Conservation (phyloP, 1,140 invertebrate species). For the Lepidurus couesii region DNA sequence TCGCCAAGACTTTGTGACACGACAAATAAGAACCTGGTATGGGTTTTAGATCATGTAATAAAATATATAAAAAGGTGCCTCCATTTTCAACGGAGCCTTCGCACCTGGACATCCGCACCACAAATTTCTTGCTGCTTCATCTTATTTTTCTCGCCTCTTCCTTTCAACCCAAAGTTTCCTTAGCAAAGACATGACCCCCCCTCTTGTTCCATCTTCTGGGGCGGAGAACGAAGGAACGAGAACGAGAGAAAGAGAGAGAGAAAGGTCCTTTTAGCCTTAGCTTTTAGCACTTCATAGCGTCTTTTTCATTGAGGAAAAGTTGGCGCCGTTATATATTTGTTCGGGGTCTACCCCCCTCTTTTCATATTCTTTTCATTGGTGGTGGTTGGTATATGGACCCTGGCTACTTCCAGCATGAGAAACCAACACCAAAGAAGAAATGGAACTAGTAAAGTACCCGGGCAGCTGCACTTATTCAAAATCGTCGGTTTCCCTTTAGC, state of each 20-base stretch:
- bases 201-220: neutral
- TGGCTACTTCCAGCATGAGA: neutral
- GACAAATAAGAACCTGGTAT: neutral
- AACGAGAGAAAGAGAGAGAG: neutral
- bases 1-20: neutral
- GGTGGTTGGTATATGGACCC: neutral
- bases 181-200: neutral
- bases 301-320: neutral
- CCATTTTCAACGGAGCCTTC: neutral
- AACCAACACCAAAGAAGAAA: neutral
- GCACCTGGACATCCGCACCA: constrained; percentile 14
- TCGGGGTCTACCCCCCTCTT: neutral
- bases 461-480: constrained; percentile 21
- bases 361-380: neutral
- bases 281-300: neutral
- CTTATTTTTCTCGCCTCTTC: constrained; percentile 6
- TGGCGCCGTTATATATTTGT: neutral
- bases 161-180: neutral
- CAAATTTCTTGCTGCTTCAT: constrained; percentile 10
- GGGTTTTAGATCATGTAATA: constrained; percentile 11
- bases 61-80: neutral
- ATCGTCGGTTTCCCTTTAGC: neutral
- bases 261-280: neutral
- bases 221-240: neutral
- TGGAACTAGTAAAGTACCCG: neutral